Conservation (phyloP, 2,888 invertebrate genomes). For the Conus canariensis region DNA sequence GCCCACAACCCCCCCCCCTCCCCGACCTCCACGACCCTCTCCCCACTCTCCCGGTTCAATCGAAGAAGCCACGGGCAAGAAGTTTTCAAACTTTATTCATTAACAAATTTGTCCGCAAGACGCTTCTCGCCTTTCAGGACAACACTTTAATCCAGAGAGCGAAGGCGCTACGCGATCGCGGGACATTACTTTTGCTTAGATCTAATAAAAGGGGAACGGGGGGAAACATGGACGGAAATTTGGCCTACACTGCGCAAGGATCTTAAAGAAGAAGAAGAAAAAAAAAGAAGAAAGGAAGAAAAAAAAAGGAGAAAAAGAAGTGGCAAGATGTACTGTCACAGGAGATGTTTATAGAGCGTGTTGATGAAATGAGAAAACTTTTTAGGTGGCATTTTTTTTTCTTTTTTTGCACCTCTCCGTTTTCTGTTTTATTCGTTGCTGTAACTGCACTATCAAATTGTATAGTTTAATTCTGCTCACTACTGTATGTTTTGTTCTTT, state of each 20-base stretch:
- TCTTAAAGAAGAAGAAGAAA: neutral
- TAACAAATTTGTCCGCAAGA: slow-evolving; percentile 37
- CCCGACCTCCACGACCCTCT: neutral
- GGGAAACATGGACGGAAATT: slow-evolving; percentile 19
- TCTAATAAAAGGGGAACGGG: slow-evolving; percentile 36
- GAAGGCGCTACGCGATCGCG: neutral
- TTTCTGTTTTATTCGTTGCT: neutral
- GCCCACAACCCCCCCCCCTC: neutral
- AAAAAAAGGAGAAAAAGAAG: slow-evolving; percentile 6
- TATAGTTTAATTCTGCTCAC: neutral
- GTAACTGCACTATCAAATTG: neutral
- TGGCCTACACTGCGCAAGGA: slow-evolving; percentile 13
- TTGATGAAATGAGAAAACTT: slow-evolving; percentile 32
- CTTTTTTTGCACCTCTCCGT: neutral
- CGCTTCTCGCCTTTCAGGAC: slow-evolving; percentile 17
- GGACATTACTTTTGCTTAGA: slow-evolving; percentile 38
- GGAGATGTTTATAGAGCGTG: slow-evolving; percentile 13
- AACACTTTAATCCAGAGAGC: slow-evolving; percentile 21
- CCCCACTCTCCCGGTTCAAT: neutral
- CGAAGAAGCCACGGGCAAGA: slow-evolving; percentile 5
- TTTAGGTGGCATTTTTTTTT: neutral
- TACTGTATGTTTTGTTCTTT: neutral
- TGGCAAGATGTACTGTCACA: slow-evolving; percentile 17
- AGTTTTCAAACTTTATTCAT: slow-evolving; percentile 41
- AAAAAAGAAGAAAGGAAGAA: neutral